Percentiles rank a stretch among this genome's conserved stretches.
These are phyloP conservation scores for Callaeas wilsoni DNA, from an alignment of 2,113 vertebrate species.

Conservation along the genomic window DNA sequence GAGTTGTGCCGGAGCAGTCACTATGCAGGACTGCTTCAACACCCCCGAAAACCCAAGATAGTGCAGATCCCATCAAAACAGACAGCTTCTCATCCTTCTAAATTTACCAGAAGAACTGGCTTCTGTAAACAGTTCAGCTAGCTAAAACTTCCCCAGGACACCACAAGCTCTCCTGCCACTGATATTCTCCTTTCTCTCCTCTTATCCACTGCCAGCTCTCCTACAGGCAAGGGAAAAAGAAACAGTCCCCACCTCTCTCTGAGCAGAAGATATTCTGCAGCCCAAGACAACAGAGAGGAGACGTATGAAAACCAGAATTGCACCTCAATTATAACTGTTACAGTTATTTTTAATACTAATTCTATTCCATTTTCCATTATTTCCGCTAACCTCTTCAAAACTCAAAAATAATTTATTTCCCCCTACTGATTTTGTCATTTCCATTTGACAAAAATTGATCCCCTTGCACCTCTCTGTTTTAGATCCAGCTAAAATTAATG, in stretches of 20 bases:
- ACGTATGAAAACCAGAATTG: not conserved
- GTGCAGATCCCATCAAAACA: not conserved
- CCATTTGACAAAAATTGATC: slow-evolving; percentile 17
- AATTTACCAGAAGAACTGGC: not conserved
- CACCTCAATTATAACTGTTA: not conserved
- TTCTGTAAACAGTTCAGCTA: not conserved
- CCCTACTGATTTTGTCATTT: not conserved
- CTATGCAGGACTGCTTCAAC: not conserved
- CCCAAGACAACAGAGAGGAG: not conserved
- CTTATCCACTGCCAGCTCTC: not conserved
- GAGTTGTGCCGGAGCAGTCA: not conserved
- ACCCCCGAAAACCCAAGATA: not conserved
- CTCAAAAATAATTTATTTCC: not conserved
- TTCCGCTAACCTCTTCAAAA: not conserved
- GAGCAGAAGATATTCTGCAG: not conserved
- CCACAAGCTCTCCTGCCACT: not conserved
- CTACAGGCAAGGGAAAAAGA: not conserved
- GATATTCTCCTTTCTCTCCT: not conserved
- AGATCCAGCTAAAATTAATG: slow-evolving; percentile 7
- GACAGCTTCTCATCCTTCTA: not conserved
- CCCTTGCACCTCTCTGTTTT: not conserved
- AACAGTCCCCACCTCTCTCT: not conserved
- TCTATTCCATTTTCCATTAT: not conserved
- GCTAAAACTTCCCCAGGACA: not conserved
- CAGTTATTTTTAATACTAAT: not conserved